Evolutionary conservation across 2,797 vertebrate species (phyloP), one percentile per base, ranked within the genome.

Genomic region (Characodon lateralis): DNA sequence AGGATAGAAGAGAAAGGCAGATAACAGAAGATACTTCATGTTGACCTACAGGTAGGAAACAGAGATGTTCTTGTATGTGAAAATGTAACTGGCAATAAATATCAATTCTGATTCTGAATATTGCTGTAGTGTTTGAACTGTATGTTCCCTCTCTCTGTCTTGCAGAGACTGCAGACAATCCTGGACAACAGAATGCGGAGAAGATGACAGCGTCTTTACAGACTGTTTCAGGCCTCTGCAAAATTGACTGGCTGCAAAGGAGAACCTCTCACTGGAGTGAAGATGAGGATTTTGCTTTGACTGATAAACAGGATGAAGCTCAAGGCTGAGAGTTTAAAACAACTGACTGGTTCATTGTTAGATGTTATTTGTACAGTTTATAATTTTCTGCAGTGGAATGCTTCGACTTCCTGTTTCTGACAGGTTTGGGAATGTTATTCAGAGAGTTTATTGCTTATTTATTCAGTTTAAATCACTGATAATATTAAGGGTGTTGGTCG

Each of bases 1-100:
- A 68, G 7, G 26, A 59, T 68, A 35, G 18, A 77, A 76, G 70
- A 46, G 39, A 71, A 66, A 71, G 74, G 78, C 55, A 41, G 77
- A 61, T 51, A 71, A 77, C 59, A 24, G 71, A 73, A 61, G 74
- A 86, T 41, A 78, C 72, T 71, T 51, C 58, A 59, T 84, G 80
- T 41, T 59, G 31, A 58, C 69, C 76, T 74, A 50, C 5, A 74
- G 76, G 82, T 71, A 41, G 50, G 74, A 78, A 68, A 74, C 24
- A 6, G 72, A 76, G 72, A 66, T 1, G 71, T 71, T 4, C 3
- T 35, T 35, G 35, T 35, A 35, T 35, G 35, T 35, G 35, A 35
- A 35, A 35, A 35, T 35, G 35, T 35, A 35, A 35, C 4, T 35
- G 35, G 35, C 35, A 35, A 35, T 35, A 35, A 35, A 35, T 35